Conservation (phyloP, 2,797 vertebrate species). For the Pagetopsis macropterus region DNA sequence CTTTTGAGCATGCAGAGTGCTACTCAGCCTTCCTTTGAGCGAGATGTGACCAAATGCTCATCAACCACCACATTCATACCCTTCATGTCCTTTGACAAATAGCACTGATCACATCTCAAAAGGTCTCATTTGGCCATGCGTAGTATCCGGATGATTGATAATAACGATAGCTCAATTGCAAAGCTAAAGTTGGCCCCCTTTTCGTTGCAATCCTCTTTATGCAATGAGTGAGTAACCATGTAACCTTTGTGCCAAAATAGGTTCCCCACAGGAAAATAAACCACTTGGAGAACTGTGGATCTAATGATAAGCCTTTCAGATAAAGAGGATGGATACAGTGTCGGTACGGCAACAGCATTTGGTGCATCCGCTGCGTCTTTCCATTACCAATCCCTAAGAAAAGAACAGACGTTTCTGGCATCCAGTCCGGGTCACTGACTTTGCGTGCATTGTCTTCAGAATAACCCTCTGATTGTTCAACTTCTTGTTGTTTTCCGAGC, state of each 20-base stretch:
- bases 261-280: conserved; percentile 37
- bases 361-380: conserved; percentile 38
- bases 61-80: conserved; percentile 60
- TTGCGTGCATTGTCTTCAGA: conserved; percentile 70
- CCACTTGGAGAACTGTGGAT: conserved; percentile 42
- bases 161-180: conserved; percentile 60
- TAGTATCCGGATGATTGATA: conserved; percentile 66
- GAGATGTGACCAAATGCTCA: conserved; percentile 50
- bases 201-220: conserved; percentile 39
- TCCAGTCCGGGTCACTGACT: conserved; percentile 68
- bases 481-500: conserved; percentile 62
- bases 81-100: conserved; percentile 63
- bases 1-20: not conserved
- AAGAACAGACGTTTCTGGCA: conserved; percentile 52
- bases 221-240: conserved; percentile 34
- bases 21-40: conserved; percentile 30
- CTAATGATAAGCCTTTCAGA: conserved; percentile 46
- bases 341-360: conserved; percentile 21
- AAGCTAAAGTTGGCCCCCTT: conserved; percentile 41
- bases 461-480: conserved; percentile 58
- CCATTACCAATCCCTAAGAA: conserved; percentile 60
- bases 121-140: conserved; percentile 68
- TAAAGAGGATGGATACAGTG: conserved; percentile 33
- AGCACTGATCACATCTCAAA: conserved; percentile 64
- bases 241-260: conserved; percentile 60